Evolutionary conservation across 2,888 invertebrate species (phyloP).

Genomic region (Acleris holmiana): DNA sequence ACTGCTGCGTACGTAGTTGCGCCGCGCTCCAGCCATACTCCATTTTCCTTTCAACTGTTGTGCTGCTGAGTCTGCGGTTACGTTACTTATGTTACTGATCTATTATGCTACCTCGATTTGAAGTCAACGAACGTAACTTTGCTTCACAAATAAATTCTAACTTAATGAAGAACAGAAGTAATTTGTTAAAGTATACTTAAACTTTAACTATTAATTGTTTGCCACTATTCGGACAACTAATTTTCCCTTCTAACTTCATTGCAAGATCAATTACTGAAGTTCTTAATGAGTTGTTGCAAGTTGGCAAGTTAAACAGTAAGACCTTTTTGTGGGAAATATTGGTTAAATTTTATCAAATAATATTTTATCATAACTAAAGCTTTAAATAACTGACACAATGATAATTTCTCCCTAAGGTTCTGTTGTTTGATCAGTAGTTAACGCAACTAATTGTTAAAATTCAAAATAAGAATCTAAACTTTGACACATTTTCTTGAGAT

Average conservation of each 20-base stretch:
- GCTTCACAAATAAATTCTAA: not conserved
- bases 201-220: constrained; percentile 11
- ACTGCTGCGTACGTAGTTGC: no score
- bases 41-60: no score
- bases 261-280: constrained; percentile 18
- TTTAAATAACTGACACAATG: not conserved
- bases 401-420: no score
- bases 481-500: no score
- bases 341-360: not conserved
- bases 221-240: constrained; percentile 9
- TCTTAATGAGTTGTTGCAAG: constrained; percentile 10
- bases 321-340: not conserved
- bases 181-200: constrained; percentile 2
- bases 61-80: no score
- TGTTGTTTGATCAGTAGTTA: no score
- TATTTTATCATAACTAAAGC: not conserved
- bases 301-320: not conserved
- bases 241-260: constrained; percentile 11
- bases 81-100: no score
- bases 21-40: no score
- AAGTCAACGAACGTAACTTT: no score
- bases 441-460: no score
- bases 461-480: no score
- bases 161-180: not conserved
- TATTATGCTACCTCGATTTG: no score